Conservation (phyloP, 1,140 invertebrate species). For the Pseudobourletiella spinata region DNA sequence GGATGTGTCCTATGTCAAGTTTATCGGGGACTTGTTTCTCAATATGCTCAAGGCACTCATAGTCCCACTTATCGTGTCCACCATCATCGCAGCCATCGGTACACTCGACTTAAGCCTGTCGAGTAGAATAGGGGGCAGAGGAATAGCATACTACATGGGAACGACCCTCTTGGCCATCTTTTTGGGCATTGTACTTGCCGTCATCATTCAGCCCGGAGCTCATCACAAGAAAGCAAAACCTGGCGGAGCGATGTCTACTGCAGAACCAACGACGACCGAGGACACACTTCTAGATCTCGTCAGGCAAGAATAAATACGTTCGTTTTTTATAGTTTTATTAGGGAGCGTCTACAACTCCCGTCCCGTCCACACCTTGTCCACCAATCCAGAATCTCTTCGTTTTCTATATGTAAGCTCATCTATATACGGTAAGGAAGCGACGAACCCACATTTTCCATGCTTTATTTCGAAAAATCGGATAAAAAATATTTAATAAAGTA, state of each 20-base stretch:
- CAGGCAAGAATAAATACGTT: no score
- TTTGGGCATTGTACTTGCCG: conserved; percentile 60
- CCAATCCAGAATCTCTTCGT: no score
- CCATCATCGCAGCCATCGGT: conserved; percentile 49
- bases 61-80: conserved; percentile 54
- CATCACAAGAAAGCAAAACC: background rate
- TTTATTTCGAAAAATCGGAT: no score
- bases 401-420: no score
- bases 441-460: no score
- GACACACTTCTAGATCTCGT: conserved; percentile 57
- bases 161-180: conserved; percentile 65
- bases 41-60: conserved; percentile 54
- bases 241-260: background rate
- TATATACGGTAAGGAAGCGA: no score
- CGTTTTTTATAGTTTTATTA: no score
- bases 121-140: conserved; percentile 55
- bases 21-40: conserved; percentile 53
- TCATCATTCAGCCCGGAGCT: conserved; percentile 59
- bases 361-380: no score
- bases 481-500: no score
- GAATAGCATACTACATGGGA: conserved; percentile 63
- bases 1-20: no score
- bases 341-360: no score
- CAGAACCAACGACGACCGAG: conserved; percentile 44
- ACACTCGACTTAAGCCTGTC: conserved; percentile 51